Evolutionary conservation across 2,113 vertebrate species (phyloP).

Genomic region (Varanus salvator): DNA sequence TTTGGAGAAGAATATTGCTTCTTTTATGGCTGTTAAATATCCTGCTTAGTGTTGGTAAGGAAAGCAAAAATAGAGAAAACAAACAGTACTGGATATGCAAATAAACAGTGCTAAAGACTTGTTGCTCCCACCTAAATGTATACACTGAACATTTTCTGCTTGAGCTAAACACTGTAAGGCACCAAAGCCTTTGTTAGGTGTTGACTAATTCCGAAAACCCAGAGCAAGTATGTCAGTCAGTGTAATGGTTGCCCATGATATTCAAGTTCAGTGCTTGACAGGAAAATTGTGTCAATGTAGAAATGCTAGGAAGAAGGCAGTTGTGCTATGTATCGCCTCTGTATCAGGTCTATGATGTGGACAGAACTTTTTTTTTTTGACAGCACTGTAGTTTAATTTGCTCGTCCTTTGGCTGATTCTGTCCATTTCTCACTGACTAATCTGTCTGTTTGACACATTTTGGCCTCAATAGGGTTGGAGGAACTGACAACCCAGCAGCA

Average conservation of each 20-base stretch:
- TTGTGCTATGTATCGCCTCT: conserved; percentile 23
- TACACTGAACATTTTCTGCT: conserved; percentile 26
- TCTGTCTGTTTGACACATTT: conserved; percentile 52
- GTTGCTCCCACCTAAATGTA: conserved; percentile 24
- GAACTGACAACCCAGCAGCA: conserved; percentile 37
- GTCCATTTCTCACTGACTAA: conserved; percentile 57
- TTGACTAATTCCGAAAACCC: conserved; percentile 42
- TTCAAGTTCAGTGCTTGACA: conserved; percentile 51
- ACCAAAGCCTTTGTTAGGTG: conserved; percentile 33
- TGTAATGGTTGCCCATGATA: conserved; percentile 41
- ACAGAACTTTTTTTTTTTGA: conserved; percentile 36
- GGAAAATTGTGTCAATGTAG: conserved; percentile 52
- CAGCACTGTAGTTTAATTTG: conserved; percentile 61
- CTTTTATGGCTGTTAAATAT: background rate
- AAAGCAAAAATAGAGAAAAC: background rate
- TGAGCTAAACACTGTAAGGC: conserved; percentile 38
- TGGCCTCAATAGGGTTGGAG: conserved; percentile 44
- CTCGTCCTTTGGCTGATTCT: conserved; percentile 51
- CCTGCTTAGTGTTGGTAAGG: background rate
- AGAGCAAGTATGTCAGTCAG: conserved; percentile 40
- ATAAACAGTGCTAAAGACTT: background rate
- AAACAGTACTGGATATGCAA: background rate
- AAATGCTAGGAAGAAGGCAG: conserved; percentile 40
- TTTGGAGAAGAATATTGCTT: background rate
- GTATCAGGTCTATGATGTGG: background rate